Evolutionary conservation across 30 jellyfish, hydroid and myxozoan genomes (phyloP), one percentile per base, ranked within the genome.

Genomic region (Aurelia sp.): DNA sequence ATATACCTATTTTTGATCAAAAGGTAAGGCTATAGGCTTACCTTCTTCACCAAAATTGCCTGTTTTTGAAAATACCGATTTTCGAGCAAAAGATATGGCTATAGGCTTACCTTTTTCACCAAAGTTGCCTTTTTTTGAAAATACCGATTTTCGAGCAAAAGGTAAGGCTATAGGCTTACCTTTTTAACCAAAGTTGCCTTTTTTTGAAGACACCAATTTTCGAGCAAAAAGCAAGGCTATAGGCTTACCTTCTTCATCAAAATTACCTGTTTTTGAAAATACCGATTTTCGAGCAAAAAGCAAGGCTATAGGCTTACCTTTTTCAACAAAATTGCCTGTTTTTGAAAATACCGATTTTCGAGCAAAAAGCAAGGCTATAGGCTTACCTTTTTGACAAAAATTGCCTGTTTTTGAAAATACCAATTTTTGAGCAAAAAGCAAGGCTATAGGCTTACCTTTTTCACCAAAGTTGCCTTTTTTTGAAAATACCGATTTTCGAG

Each of bases 1-100:
- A 27, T 0, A 27, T 27, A 27, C 65, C 19, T 1, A 12, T 53
- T 53, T 53, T 53, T 1, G 65, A 13, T 2, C 16, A 53, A 53
- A 53, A 53, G 65, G 65, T 53, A 53, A 53, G 65, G 65, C 19
- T 53, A 53, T 53, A 53, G 65, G n/a, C 65, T 53, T 53, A 53
- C 65, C 19, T 12, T 53, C 2, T 53, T 53, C 19, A 12, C 2
- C 65, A 53, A 53, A 53, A 53, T 53, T 53, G 65, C 65, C 65
- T 53, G 65, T 53, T 53, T 53, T 53, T 53, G 19, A 27, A 27
- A 27, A 27, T 27, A 27, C 33, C 33, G 33, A 27, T 27, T 27
- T 27, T 27, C 2, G 65, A 13, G 2, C 16, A 53, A 53, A 53
- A 53, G 2, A 2, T 12, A 53, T 0, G 65, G 65, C 19, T 53